Conservation (phyloP, 2,797 vertebrate species). For the Heterohyrax brucei region DNA sequence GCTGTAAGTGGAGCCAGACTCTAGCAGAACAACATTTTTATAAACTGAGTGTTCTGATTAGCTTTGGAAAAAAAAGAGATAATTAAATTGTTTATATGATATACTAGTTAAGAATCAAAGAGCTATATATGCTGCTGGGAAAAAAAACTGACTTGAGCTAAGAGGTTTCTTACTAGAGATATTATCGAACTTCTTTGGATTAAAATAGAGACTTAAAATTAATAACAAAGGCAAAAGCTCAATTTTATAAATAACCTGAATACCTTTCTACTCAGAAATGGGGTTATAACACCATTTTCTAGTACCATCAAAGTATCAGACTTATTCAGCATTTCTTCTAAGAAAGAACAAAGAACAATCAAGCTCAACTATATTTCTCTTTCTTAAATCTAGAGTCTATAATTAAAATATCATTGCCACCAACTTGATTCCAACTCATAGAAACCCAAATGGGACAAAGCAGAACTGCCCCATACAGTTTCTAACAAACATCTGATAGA, state of each 20-base stretch:
- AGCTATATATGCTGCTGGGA: background rate
- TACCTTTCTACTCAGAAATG: background rate
- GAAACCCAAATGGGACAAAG: no score
- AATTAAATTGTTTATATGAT: background rate
- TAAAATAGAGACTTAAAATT: constrained; percentile 52
- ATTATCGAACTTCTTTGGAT: background rate
- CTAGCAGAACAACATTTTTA: constrained; percentile 6
- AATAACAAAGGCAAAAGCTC: constrained; percentile 24
- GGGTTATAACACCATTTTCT: constrained; percentile 17
- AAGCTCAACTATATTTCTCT: constrained; percentile 32
- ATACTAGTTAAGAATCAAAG: background rate
- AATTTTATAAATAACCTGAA: constrained; percentile 26
- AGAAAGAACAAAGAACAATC: constrained; percentile 23
- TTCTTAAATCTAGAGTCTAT: background rate
- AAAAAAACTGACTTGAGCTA: background rate
- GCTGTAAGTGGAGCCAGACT: background rate
- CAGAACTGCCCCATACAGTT: no score
- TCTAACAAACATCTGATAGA: no score
- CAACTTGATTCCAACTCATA: no score
- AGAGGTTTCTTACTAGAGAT: background rate
- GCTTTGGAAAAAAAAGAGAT: constrained; percentile 11
- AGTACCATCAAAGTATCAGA: constrained; percentile 12
- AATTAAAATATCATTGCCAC: background rate
- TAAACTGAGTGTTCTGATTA: background rate
- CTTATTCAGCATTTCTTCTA: constrained; percentile 57